Percentiles rank a stretch among this genome's conserved stretches.
Evolutionary conservation across 2,797 vertebrate species (phyloP).

Genomic region (Muscicapa striata): DNA sequence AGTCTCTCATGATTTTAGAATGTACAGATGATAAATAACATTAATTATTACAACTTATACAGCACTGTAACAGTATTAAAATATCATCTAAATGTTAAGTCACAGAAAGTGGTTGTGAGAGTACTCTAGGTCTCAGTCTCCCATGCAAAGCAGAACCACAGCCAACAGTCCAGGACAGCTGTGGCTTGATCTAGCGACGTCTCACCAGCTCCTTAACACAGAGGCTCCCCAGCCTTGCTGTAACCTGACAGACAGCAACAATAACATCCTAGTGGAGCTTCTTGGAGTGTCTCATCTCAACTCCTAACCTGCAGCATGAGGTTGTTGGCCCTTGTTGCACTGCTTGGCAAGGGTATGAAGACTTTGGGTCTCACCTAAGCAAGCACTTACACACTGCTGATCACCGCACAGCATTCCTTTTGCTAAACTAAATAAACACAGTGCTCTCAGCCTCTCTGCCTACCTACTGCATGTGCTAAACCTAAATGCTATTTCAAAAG

Average conservation of each 20-base stretch:
- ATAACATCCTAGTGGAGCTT: neutral
- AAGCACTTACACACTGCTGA: neutral
- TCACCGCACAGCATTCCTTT: neutral
- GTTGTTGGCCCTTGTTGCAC: neutral
- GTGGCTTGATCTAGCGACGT: neutral
- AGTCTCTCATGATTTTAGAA: neutral
- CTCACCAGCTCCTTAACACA: neutral
- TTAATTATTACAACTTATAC: neutral
- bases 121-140: neutral
- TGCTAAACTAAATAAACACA: neutral
- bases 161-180: neutral
- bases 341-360: fast-evolving
- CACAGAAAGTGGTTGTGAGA: neutral
- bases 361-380: neutral
- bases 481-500: neutral
- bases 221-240: neutral
- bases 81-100: neutral
- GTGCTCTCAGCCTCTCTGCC: neutral
- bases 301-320: fast-evolving
- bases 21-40: neutral
- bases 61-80: neutral
- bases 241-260: neutral
- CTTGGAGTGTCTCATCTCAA: neutral
- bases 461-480: neutral
- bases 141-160: neutral